Conservation (phyloP, 2,888 invertebrate genomes). For the Boloria selene region DNA sequence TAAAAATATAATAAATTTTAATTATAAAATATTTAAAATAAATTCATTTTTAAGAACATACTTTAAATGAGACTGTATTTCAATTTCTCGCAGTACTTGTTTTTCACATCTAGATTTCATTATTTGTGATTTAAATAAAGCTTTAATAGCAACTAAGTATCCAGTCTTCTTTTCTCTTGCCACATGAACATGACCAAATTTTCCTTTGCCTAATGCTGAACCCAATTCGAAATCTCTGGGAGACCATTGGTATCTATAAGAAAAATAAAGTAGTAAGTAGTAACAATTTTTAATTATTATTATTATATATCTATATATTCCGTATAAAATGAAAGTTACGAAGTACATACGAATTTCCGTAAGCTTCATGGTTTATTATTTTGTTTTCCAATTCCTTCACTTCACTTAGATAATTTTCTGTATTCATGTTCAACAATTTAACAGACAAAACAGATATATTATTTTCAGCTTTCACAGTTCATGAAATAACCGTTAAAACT, state of each 20-base stretch:
- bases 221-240: constrained; percentile 94
- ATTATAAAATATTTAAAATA: no score
- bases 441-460: no score
- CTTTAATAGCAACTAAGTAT: constrained; percentile 89
- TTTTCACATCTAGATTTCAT: constrained; percentile 88
- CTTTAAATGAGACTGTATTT: constrained; percentile 92
- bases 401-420: constrained; percentile 50
- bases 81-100: constrained; percentile 94
- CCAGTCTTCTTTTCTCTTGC: constrained; percentile 92
- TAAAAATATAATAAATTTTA: background rate
- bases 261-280: no score
- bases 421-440: constrained; percentile 45
- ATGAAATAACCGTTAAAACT: no score
- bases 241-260: constrained; percentile 86
- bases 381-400: constrained; percentile 67
- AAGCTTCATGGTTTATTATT: constrained; percentile 84
- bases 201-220: constrained; percentile 93
- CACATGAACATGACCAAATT: constrained; percentile 95
- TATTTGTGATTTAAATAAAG: constrained; percentile 92
- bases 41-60: constrained; percentile 52
- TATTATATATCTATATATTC: background rate
- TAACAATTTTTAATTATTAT: constrained; percentile 1
- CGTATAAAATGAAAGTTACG: no score
- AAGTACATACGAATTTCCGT: constrained; percentile 81
- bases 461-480: no score